Conservation (phyloP, 2,888 invertebrate genomes). For the Xestia c-nigrum region DNA sequence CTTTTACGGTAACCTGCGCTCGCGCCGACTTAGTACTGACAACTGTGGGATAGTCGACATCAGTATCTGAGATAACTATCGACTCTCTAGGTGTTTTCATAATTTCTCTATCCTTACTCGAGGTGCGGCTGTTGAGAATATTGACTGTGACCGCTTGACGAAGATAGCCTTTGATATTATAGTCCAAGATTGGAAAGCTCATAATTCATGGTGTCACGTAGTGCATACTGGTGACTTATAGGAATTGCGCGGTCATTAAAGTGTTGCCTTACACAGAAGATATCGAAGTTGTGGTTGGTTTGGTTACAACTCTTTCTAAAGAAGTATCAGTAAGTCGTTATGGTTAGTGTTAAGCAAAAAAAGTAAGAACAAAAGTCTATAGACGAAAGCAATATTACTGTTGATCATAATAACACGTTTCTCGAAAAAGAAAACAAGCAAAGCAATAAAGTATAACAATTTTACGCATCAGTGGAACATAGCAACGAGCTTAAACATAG, state of each 20-base stretch:
- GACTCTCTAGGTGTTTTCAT: conserved; percentile 83
- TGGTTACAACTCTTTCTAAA: conserved; percentile 30
- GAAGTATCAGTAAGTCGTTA: conserved; percentile 21
- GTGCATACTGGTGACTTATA: conserved; percentile 15
- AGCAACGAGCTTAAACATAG: conserved; percentile 74
- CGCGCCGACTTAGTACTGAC: conserved; percentile 82
- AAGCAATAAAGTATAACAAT: conserved; percentile 73
- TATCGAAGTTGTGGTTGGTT: conserved; percentile 1
- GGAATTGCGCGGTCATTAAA: conserved; percentile 10
- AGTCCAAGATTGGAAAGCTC: conserved; percentile 50
- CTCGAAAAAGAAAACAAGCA: conserved; percentile 65
- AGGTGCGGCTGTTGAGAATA: conserved; percentile 69
- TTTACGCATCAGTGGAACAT: conserved; percentile 76
- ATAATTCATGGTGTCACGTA: conserved; percentile 35
- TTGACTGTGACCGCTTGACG: conserved; percentile 42
- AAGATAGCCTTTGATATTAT: conserved; percentile 56
- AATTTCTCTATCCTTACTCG: conserved; percentile 83
- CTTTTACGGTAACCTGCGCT: conserved; percentile 87
- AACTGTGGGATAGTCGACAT: conserved; percentile 88
- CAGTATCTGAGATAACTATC: conserved; percentile 83
- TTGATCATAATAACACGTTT: conserved; percentile 66
- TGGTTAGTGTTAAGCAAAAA: conserved; percentile 30
- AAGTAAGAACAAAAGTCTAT: conserved; percentile 41
- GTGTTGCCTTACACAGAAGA: conserved; percentile 16
- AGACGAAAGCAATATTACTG: conserved; percentile 55